These are phyloP conservation scores for Aptenodytes forsteri DNA, from an alignment of 2,113 vertebrate species.

Conservation along the genomic window DNA sequence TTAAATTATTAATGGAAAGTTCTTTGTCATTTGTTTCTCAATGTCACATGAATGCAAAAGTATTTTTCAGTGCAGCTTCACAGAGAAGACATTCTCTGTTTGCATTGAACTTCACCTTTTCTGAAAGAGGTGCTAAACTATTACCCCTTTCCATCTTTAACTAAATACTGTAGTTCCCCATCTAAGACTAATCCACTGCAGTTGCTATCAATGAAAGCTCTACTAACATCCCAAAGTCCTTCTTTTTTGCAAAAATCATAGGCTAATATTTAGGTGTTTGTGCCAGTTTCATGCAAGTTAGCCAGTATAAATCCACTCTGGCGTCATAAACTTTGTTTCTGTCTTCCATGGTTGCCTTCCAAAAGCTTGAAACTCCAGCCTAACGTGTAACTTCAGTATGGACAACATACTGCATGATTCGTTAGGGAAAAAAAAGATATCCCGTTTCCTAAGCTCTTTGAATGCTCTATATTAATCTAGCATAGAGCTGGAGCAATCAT, in stretches of 20 bases:
- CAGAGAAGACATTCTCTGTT: neutral
- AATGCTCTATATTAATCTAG: conserved; percentile 2
- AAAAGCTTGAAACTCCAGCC: conserved; percentile 4
- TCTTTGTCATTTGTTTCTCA: conserved; percentile 57
- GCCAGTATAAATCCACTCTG: neutral
- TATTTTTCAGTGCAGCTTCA: conserved; percentile 21
- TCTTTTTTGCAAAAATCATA: neutral
- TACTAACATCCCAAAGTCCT: neutral
- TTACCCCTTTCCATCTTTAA: neutral
- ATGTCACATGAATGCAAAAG: conserved; percentile 54
- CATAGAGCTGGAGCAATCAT: neutral
- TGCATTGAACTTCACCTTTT: neutral
- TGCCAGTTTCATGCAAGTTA: neutral
- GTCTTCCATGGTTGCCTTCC: neutral
- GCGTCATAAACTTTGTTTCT: neutral
- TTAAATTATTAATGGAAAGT: conserved; percentile 58
- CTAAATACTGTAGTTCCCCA: neutral
- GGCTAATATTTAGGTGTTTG: neutral
- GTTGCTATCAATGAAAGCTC: neutral
- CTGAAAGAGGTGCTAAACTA: neutral
- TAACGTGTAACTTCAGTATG: neutral
- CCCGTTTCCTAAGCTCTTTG: neutral
- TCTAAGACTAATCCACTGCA: neutral
- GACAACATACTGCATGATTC: neutral
- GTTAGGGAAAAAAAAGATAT: neutral